phyloP scores from a whole-genome alignment of 2,113 vertebrate species.

The Todiramphus saurophagus region DNA sequence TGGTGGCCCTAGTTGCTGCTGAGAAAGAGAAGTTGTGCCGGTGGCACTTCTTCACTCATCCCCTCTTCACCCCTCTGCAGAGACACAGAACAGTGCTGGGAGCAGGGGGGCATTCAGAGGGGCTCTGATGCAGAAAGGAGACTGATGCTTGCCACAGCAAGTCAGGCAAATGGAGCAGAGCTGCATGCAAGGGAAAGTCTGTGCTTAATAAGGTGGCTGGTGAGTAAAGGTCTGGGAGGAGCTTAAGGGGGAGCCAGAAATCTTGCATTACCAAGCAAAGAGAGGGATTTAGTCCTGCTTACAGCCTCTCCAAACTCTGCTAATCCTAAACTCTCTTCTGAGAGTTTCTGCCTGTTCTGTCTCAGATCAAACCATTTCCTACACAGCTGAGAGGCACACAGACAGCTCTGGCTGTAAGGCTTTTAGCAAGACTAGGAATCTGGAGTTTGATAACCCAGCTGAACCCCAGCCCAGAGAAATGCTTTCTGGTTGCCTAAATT shows the following conservation, averaged over 20 bases:
- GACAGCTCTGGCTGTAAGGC: neutral
- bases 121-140: neutral
- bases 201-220: neutral
- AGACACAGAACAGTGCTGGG: neutral
- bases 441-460: neutral
- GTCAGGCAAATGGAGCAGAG: neutral
- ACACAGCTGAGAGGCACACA: neutral
- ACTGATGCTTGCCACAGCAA: neutral
- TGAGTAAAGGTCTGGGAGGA: neutral
- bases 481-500: neutral
- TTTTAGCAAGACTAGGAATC: neutral
- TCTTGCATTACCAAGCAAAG: neutral
- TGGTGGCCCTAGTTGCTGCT: neutral
- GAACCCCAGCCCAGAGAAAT: neutral
- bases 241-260: neutral
- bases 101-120: neutral
- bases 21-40: neutral
- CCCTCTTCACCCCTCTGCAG: neutral
- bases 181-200: neutral
- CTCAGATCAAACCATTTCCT: neutral
- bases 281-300: neutral
- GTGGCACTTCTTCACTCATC: rapidly evolving
- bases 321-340: neutral
- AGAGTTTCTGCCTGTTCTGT: neutral
- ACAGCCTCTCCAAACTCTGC: neutral